These are phyloP conservation scores for Lysandra bellargus DNA, from an alignment of 2,888 invertebrate genomes.

Conservation along the genomic window DNA sequence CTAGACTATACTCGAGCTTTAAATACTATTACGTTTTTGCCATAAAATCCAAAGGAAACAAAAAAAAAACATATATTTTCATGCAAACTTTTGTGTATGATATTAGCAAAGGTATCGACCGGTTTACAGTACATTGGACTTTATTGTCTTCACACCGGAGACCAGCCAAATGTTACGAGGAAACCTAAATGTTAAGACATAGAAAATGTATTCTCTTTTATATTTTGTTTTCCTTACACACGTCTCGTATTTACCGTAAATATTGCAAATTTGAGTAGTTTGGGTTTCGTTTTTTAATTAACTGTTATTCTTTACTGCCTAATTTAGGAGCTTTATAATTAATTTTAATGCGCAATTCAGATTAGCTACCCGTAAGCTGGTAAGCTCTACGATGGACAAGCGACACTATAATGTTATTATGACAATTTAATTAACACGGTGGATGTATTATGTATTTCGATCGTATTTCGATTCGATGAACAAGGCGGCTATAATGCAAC, in stretches of 20 bases:
- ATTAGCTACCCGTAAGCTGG: not conserved
- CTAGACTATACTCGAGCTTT: too few species aligned
- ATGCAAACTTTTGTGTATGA: slow-evolving; percentile 37
- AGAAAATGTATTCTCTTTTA: not conserved
- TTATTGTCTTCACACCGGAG: slow-evolving; percentile 42
- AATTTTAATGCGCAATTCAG: too few species aligned
- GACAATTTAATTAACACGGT: not conserved
- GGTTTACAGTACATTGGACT: slow-evolving; percentile 59
- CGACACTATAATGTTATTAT: not conserved
- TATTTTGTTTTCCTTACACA: not conserved
- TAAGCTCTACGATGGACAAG: not conserved
- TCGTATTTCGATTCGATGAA: too few species aligned
- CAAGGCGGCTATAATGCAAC: not conserved
- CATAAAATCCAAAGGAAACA: not conserved
- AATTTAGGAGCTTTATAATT: too few species aligned
- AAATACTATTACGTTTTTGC: not conserved
- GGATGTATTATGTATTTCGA: too few species aligned
- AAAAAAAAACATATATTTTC: not conserved
- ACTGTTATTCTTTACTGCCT: too few species aligned
- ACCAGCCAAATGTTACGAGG: slow-evolving; percentile 25
- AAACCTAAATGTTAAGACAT: slow-evolving; percentile 18
- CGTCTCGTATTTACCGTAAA: not conserved
- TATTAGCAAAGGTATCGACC: slow-evolving; percentile 51
- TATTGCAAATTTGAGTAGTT: not conserved
- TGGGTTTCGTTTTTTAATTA: too few species aligned